Percentiles rank a stretch among this genome's conserved stretches.
phyloP scores from a whole-genome alignment of 2,888 invertebrate species.

The Metalampra italica region DNA sequence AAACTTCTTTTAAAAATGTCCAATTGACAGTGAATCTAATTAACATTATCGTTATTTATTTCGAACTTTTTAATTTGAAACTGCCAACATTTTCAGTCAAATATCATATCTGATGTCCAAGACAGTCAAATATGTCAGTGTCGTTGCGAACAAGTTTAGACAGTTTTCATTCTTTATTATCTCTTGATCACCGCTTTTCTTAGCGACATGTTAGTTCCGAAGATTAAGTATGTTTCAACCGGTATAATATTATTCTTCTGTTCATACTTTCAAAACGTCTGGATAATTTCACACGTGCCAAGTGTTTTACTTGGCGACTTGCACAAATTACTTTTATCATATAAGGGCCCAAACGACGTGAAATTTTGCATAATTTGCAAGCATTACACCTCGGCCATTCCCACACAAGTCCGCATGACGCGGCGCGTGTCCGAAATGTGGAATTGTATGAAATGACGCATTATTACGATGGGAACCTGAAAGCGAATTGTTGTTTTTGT shows the following conservation, averaged over 20 bases:
- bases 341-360: constrained; percentile 1
- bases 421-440: constrained; percentile 32
- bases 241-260: constrained; percentile 9
- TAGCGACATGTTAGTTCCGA: too few relatives aligned
- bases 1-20: too few relatives aligned
- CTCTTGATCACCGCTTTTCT: too few relatives aligned
- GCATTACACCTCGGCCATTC: constrained; percentile 11
- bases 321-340: neutral
- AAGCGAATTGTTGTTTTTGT: constrained; percentile 8
- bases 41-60: too few relatives aligned
- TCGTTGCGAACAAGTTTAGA: too few relatives aligned
- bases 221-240: too few relatives aligned
- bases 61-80: too few relatives aligned
- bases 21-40: too few relatives aligned
- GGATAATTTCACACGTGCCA: neutral
- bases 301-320: neutral
- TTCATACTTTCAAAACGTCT: neutral
- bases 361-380: constrained; percentile 5
- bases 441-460: constrained; percentile 22
- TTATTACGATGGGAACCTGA: constrained; percentile 18
- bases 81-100: too few relatives aligned
- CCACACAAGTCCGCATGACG: constrained; percentile 27
- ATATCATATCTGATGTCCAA: too few relatives aligned
- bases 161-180: too few relatives aligned
- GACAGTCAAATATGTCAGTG: too few relatives aligned